Evolutionary conservation across 2,113 vertebrate genomes (phyloP).

Genomic region (Martes martes): DNA sequence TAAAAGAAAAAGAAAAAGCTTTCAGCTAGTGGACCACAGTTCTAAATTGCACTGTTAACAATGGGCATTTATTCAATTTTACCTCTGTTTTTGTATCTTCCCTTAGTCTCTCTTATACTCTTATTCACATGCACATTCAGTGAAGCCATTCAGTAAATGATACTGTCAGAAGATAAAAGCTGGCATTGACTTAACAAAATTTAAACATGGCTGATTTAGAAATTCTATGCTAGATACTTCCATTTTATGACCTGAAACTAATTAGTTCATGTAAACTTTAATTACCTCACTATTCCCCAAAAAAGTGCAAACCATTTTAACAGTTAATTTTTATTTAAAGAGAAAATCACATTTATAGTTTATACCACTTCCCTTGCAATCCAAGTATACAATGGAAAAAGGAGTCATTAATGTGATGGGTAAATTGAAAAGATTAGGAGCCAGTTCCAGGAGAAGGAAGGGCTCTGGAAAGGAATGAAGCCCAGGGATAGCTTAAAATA

Average conservation of each 20-base stretch:
- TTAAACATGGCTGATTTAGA: slow-evolving; percentile 1
- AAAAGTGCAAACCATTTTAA: not conserved
- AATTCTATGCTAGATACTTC: slow-evolving; percentile 26
- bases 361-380: not conserved
- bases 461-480: not conserved
- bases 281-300: not conserved
- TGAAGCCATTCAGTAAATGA: not conserved
- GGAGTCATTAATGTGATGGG: not conserved
- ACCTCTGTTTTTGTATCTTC: slow-evolving; percentile 9
- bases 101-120: not conserved
- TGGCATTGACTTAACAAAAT: slow-evolving; percentile 14
- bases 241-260: slow-evolving; percentile 48
- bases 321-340: slow-evolving; percentile 9
- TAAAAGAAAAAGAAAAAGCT: not conserved
- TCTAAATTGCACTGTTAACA: slow-evolving; percentile 23
- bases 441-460: not conserved
- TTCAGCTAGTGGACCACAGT: not conserved
- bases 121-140: not conserved
- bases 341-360: not conserved
- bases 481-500: not conserved
- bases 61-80: slow-evolving; percentile 15
- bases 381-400: not conserved
- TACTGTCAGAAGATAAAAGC: not conserved
- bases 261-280: not conserved
- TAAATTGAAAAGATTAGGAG: not conserved